Percentiles rank a stretch among this genome's conserved stretches.
These are phyloP conservation scores for Drosophila cognata DNA, from an alignment of 2,888 invertebrate species.

Conservation along the genomic window DNA sequence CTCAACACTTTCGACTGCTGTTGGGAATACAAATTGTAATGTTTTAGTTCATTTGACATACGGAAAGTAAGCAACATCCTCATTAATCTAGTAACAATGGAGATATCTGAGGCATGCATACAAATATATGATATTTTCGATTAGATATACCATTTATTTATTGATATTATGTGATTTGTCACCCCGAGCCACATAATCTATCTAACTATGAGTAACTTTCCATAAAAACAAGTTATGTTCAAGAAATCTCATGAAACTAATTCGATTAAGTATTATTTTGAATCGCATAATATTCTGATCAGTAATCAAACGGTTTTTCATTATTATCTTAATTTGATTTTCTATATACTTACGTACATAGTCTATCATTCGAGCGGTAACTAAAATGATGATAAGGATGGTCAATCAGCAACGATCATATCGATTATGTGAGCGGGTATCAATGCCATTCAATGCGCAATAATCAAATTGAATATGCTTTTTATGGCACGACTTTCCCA, in stretches of 20 bases:
- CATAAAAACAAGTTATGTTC: not conserved
- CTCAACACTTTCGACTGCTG: slow-evolving; percentile 23
- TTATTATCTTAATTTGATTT: not conserved
- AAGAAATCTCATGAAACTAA: not conserved
- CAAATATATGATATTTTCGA: slow-evolving; percentile 20
- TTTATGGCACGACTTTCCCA: not conserved
- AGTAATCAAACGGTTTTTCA: not conserved
- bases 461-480: not conserved
- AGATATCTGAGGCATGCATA: slow-evolving; percentile 6
- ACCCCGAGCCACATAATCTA: slow-evolving; percentile 15
- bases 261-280: not conserved
- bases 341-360: not conserved
- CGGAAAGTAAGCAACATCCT: slow-evolving; percentile 14
- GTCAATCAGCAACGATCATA: slow-evolving; percentile 7
- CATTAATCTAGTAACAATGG: slow-evolving; percentile 40
- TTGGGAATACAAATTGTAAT: slow-evolving; percentile 19
- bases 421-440: not conserved
- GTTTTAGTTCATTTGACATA: slow-evolving; percentile 12
- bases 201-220: slow-evolving; percentile 8
- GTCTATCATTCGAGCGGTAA: not conserved
- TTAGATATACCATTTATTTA: slow-evolving; percentile 36
- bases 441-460: not conserved
- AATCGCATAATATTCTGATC: not conserved
- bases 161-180: slow-evolving; percentile 13
- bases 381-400: slow-evolving; percentile 4